These are phyloP conservation scores for Zaprionus lineosus DNA, from an alignment of 2,888 invertebrate genomes.

Conservation along the genomic window DNA sequence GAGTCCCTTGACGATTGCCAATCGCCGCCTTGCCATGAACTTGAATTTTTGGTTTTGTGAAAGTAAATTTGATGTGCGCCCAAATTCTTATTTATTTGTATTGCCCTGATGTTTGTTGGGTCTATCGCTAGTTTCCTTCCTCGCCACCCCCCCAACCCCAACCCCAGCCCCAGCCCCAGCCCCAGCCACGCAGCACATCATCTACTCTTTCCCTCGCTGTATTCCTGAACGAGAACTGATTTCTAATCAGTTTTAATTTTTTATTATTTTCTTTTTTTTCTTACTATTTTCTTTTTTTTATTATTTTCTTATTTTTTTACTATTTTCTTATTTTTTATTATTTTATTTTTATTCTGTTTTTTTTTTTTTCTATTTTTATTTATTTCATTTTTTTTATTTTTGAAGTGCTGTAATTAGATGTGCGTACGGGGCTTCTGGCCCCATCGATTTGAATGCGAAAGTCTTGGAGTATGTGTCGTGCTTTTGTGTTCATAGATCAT, in stretches of 20 bases:
- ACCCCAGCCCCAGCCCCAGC: too few relatives aligned
- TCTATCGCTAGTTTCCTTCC: too few relatives aligned
- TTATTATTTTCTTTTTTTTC: too few relatives aligned
- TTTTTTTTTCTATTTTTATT: conserved; percentile 2
- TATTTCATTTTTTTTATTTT: conserved; percentile 1
- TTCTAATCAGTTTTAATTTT: conserved; percentile 67
- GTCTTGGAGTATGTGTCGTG: conserved; percentile 38
- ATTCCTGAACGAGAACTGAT: conserved; percentile 51
- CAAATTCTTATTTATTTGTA: conserved; percentile 24
- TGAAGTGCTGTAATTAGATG: conserved; percentile 59
- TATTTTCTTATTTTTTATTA: too few relatives aligned
- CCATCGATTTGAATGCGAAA: conserved; percentile 50
- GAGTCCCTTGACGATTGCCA: conserved; percentile 29
- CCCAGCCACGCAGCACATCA: too few relatives aligned
- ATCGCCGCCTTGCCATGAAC: conserved; percentile 58
- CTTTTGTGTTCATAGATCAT: conserved; percentile 65
- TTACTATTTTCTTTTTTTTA: too few relatives aligned
- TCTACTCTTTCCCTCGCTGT: background rate
- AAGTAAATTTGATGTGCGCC: conserved; percentile 45
- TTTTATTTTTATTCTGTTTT: background rate
- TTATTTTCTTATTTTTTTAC: too few relatives aligned
- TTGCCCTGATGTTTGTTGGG: conserved; percentile 6
- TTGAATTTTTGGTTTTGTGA: conserved; percentile 64
- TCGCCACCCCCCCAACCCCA: too few relatives aligned
- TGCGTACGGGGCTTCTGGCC: conserved; percentile 49